These are phyloP conservation scores for Buphagus erythrorhynchus DNA, from an alignment of 2,797 vertebrate genomes.

Conservation along the genomic window DNA sequence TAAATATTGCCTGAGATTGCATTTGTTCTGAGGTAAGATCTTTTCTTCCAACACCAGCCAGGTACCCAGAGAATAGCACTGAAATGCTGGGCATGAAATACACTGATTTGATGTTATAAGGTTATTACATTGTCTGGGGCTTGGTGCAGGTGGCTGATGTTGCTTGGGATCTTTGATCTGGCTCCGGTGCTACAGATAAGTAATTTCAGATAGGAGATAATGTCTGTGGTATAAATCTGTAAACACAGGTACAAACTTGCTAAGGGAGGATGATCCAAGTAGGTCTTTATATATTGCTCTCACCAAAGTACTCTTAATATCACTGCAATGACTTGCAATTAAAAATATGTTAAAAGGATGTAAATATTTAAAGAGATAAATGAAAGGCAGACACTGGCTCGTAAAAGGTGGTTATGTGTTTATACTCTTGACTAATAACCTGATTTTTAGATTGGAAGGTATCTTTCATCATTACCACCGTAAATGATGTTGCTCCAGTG, in stretches of 20 bases:
- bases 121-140: slow-evolving; percentile 47
- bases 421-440: background rate
- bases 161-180: slow-evolving; percentile 39
- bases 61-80: slow-evolving; percentile 21
- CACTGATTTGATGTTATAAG: background rate
- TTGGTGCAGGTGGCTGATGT: slow-evolving; percentile 30
- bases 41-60: slow-evolving; percentile 31
- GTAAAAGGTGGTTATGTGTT: background rate
- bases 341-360: background rate
- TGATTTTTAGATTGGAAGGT: background rate
- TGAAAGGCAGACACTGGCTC: background rate
- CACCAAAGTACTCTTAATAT: background rate
- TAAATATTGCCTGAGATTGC: slow-evolving; percentile 56
- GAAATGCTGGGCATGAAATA: slow-evolving; percentile 12
- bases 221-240: slow-evolving; percentile 19
- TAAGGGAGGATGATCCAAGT: background rate
- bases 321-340: slow-evolving; percentile 54
- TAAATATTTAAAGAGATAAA: background rate
- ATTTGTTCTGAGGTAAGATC: slow-evolving; percentile 53
- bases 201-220: slow-evolving; percentile 36
- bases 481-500: background rate
- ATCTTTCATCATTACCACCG: background rate
- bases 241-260: slow-evolving; percentile 5
- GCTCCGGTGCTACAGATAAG: slow-evolving; percentile 1
- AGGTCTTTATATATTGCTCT: background rate